Conservation (phyloP, 2,797 vertebrate species). For the Coracias cyanogaster region DNA sequence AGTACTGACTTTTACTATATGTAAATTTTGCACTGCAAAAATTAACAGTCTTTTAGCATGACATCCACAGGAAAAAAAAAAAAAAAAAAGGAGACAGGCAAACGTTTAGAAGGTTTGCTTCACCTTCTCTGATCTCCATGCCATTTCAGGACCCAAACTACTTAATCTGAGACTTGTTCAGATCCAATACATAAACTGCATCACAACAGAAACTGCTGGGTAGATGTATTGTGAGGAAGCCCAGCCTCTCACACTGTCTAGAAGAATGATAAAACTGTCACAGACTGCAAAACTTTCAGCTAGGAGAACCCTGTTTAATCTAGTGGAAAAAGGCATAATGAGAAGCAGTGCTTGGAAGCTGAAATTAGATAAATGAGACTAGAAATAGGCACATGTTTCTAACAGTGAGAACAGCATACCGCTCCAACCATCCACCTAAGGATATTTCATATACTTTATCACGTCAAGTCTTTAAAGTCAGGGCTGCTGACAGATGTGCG, state of each 20-base stretch:
- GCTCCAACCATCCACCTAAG: not conserved
- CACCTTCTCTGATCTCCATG: not conserved
- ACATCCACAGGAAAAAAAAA: not conserved
- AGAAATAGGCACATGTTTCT: constrained; percentile 16
- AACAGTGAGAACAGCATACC: not conserved
- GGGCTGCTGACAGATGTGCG: not conserved
- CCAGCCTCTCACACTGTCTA: not conserved
- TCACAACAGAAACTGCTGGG: not conserved
- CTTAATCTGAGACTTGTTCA: not conserved
- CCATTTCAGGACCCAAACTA: not conserved
- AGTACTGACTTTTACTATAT: not conserved
- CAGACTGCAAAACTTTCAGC: constrained; percentile 4
- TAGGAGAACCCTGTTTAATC: constrained; percentile 11
- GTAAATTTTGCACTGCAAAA: not conserved
- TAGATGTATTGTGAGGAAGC: not conserved
- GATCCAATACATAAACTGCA: not conserved
- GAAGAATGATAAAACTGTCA: not conserved
- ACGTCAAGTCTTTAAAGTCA: not conserved
- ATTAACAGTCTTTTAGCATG: not conserved
- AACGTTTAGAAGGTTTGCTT: not conserved
- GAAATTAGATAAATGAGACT: constrained; percentile 22
- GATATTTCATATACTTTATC: not conserved
- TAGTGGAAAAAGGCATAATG: constrained; percentile 28
- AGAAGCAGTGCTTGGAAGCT: constrained; percentile 11
- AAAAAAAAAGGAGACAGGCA: not conserved